These are phyloP conservation scores for Tribolium castaneum DNA, from an alignment of 1,140 invertebrate genomes.

Conservation along the genomic window DNA sequence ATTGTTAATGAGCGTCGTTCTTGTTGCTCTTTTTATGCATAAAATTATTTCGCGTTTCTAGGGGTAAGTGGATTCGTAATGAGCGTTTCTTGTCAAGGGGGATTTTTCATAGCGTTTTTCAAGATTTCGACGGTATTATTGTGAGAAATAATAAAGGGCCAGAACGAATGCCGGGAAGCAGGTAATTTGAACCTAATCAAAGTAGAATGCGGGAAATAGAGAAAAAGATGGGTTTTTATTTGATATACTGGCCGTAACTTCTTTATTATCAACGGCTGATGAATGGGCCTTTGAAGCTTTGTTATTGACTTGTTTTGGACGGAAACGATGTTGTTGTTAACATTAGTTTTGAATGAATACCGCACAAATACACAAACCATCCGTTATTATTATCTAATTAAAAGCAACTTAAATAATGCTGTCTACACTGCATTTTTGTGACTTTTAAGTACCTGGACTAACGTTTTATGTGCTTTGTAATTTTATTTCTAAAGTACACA, in stretches of 20 bases:
- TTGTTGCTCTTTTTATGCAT: slow-evolving; percentile 19
- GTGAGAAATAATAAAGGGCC: not conserved
- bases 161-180: not conserved
- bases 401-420: no score
- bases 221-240: not conserved
- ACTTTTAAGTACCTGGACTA: no score
- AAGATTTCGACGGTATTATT: not conserved
- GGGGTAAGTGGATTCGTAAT: not conserved
- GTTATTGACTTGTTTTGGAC: not conserved
- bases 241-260: not conserved
- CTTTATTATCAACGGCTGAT: not conserved
- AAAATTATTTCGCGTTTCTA: not conserved
- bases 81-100: not conserved
- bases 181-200: not conserved
- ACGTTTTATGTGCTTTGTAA: no score
- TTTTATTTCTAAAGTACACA: no score
- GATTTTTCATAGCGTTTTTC: not conserved
- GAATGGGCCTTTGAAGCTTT: not conserved
- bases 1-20: slow-evolving; percentile 9
- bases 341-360: not conserved
- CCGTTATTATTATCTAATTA: no score
- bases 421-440: no score
- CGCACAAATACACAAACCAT: no score
- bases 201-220: not conserved
- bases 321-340: not conserved